Conservation (phyloP, 2,113 vertebrate species). For the Cyanocitta stelleri region DNA sequence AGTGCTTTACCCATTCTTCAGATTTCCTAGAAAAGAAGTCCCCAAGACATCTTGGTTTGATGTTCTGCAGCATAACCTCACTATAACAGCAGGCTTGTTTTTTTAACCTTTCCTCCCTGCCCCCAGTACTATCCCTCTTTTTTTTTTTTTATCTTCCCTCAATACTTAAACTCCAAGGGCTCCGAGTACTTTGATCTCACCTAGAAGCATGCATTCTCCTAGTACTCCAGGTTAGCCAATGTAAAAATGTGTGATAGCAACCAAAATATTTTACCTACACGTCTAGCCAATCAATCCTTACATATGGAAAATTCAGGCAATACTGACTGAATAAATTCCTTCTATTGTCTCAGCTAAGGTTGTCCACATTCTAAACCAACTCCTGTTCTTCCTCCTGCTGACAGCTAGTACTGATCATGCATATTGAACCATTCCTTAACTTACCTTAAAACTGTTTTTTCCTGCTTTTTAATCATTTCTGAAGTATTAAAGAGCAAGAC, state of each 20-base stretch:
- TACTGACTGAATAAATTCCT: not conserved
- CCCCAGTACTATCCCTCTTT: not conserved
- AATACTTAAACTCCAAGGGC: not conserved
- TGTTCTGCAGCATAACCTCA: not conserved
- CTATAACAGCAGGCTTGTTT: not conserved
- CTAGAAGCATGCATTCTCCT: not conserved
- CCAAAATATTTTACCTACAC: not conserved
- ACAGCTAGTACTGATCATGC: not conserved
- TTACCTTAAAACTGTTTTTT: not conserved
- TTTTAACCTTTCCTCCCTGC: rapidly evolving
- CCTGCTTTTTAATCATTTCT: not conserved
- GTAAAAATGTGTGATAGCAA: not conserved
- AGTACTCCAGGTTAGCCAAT: not conserved
- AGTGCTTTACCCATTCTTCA: not conserved
- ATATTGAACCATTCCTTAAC: not conserved
- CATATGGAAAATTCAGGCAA: not conserved
- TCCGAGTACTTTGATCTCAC: not conserved
- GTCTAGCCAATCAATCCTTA: not conserved
- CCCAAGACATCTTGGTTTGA: not conserved
- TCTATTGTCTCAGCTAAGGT: not conserved
- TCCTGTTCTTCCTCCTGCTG: not conserved
- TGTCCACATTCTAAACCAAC: not conserved
- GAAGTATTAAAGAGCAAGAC: not conserved
- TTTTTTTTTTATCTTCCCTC: not conserved
- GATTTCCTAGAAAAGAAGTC: not conserved